phyloP scores from a whole-genome alignment of 2,797 vertebrate species.

The Potorous gilbertii region DNA sequence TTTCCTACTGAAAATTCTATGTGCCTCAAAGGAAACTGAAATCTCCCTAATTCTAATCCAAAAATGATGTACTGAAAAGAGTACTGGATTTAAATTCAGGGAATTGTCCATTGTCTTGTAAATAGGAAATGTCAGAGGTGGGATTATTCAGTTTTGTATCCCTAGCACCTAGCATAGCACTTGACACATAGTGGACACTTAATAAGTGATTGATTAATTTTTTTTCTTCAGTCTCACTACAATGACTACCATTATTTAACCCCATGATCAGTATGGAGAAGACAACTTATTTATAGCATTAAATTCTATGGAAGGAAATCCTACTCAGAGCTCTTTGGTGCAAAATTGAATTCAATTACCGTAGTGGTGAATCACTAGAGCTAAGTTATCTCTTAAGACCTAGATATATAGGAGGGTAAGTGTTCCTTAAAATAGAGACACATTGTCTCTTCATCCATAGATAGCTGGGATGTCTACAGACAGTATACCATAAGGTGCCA shows the following conservation, averaged over 20 bases:
- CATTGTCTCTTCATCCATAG: constrained; percentile 12
- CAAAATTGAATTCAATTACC: neutral
- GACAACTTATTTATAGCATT: constrained; percentile 27
- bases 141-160: neutral
- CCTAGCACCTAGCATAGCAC: neutral
- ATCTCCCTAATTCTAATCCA: neutral
- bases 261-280: constrained; percentile 15
- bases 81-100: neutral
- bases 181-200: neutral
- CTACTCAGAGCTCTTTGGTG: neutral
- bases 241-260: neutral
- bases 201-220: neutral
- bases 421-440: constrained; percentile 38
- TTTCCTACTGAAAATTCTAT: neutral
- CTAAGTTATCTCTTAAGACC: neutral
- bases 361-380: neutral
- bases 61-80: neutral
- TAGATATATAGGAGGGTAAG: neutral
- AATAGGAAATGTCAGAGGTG: neutral
- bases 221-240: neutral
- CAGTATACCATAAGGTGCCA: constrained; percentile 63
- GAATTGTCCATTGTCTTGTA: neutral
- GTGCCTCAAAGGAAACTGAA: neutral
- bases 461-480: neutral
- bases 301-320: constrained; percentile 5